Evolutionary conservation across 1,140 invertebrate species (phyloP).

Genomic region (Drosophila pallidifrons): DNA sequence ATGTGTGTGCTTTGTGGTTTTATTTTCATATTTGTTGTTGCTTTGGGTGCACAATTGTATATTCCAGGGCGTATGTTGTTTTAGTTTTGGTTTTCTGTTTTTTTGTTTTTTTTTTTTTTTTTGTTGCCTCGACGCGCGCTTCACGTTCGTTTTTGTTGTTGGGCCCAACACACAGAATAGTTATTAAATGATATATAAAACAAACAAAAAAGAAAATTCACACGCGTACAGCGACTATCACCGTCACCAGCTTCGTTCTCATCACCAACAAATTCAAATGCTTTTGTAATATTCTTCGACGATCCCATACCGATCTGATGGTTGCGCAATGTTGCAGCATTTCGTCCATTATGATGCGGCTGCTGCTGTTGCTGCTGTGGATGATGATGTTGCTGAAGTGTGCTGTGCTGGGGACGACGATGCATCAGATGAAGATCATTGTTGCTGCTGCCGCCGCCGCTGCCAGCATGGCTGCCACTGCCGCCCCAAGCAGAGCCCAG

Average conservation of each 20-base stretch:
- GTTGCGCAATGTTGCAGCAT: slow-evolving; percentile 17
- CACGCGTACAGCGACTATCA: slow-evolving; percentile 43
- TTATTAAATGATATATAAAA: slow-evolving; percentile 20
- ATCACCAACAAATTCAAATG: slow-evolving; percentile 11
- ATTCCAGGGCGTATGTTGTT: slow-evolving; percentile 7
- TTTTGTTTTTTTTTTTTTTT: background rate
- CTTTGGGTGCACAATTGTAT: background rate
- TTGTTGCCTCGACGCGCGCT: slow-evolving; percentile 31
- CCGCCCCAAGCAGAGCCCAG: slow-evolving; percentile 86
- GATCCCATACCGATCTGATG: slow-evolving; percentile 42
- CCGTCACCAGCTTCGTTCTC: slow-evolving; percentile 40
- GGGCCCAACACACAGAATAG: slow-evolving; percentile 2
- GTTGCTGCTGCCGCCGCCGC: slow-evolving; percentile 68
- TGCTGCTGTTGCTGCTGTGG: slow-evolving; percentile 20
- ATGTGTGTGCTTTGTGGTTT: background rate
- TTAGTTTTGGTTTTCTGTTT: background rate
- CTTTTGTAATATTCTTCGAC: slow-evolving; percentile 23
- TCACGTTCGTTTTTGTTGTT: slow-evolving; percentile 45
- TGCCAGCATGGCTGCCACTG: slow-evolving; percentile 65
- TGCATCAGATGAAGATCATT: slow-evolving; percentile 85
- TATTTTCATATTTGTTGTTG: background rate
- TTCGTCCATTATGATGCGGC: slow-evolving; percentile 45
- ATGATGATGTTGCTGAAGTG: slow-evolving; percentile 33
- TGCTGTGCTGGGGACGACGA: slow-evolving; percentile 85
- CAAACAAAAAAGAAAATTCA: background rate